Percentiles rank a stretch among this genome's conserved stretches.
These are phyloP conservation scores for Ascaphus truei DNA, from an alignment of 2,113 vertebrate genomes.

Conservation along the genomic window DNA sequence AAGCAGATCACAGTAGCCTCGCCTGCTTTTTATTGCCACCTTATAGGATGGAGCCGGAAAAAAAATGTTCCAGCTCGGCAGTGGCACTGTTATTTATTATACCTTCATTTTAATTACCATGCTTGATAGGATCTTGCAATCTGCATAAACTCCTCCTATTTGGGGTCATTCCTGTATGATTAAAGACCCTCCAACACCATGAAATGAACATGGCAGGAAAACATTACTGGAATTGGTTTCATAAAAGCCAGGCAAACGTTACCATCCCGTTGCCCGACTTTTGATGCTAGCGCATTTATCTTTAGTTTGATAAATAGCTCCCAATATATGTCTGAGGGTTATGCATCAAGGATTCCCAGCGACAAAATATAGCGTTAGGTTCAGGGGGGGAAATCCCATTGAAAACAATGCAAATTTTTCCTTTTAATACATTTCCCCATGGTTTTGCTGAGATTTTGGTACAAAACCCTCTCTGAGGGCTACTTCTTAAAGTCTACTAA, in stretches of 20 bases:
- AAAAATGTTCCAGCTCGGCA: no score
- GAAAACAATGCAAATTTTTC: background rate
- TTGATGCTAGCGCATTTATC: background rate
- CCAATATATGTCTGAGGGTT: background rate
- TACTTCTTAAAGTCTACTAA: no score
- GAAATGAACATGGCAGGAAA: background rate
- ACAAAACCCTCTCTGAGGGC: no score
- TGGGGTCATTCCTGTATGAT: background rate
- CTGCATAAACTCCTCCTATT: background rate
- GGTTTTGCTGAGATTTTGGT: background rate
- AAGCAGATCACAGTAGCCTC: no score
- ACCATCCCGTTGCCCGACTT: conserved; percentile 9
- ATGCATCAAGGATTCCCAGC: background rate
- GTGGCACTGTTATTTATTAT: no score
- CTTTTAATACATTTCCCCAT: background rate
- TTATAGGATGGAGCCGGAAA: no score
- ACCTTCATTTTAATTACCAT: no score
- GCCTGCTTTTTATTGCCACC: no score
- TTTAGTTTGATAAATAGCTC: conserved; percentile 13
- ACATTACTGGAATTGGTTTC: background rate
- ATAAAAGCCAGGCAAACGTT: background rate
- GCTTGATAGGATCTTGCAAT: background rate
- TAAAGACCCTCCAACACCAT: background rate
- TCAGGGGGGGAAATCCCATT: background rate
- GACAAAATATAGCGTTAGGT: background rate